Evolutionary conservation across 2,797 vertebrate genomes (phyloP).

Genomic region (Hemibagrus guttatus): DNA sequence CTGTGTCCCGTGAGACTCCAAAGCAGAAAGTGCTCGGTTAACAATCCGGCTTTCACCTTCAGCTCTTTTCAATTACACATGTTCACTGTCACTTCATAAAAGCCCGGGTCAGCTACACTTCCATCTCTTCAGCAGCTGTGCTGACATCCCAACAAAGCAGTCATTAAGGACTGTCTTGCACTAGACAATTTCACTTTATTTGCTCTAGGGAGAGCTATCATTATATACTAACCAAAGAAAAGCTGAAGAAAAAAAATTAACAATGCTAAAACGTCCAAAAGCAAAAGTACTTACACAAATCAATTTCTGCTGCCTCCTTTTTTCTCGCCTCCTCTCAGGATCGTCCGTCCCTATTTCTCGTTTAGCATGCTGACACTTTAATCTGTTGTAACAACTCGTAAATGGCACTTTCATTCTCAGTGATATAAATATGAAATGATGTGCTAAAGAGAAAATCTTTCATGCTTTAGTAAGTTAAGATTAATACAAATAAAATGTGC

Average conservation of each 20-base stretch:
- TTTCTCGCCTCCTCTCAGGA: conserved; percentile 23
- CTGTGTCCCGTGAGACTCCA: conserved; percentile 13
- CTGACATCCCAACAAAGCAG: conserved; percentile 71
- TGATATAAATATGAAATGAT: conserved; percentile 67
- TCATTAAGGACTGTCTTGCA: conserved; percentile 67
- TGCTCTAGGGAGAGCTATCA: conserved; percentile 60
- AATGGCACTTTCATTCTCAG: conserved; percentile 64
- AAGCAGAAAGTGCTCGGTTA: conserved; percentile 26
- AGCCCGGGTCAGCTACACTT: conserved; percentile 71
- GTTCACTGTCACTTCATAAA: conserved; percentile 73
- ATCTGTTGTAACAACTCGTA: conserved; percentile 63
- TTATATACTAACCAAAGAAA: conserved; percentile 59
- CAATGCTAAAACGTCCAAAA: conserved; percentile 57
- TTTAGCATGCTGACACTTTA: conserved; percentile 65
- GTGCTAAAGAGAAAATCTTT: conserved; percentile 52
- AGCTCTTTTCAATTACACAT: conserved; percentile 73
- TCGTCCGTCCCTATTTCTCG: conserved; percentile 54
- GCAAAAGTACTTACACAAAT: conserved; percentile 51
- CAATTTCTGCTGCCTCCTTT: conserved; percentile 51
- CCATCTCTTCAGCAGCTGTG: conserved; percentile 66
- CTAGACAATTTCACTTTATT: conserved; percentile 62
- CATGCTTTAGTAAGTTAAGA: conserved; percentile 60
- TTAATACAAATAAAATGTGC: conserved; percentile 63
- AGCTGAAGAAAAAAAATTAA: conserved; percentile 62
- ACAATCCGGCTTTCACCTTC: conserved; percentile 41